Conservation (phyloP, 2,888 invertebrate genomes). For the Volucella zonaria region DNA sequence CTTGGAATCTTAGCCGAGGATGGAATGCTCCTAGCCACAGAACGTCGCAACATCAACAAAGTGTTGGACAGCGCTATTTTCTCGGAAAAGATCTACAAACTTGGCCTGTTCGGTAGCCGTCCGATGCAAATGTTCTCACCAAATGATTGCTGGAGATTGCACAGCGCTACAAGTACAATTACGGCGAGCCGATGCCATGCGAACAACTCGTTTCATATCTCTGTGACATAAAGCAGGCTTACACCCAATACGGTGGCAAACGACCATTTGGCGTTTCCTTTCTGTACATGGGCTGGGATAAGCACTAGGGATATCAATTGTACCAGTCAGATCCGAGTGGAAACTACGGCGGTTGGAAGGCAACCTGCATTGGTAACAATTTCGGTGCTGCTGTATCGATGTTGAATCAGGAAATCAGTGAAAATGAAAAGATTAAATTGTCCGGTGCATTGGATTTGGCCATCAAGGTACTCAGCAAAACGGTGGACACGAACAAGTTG, state of each 20-base stretch:
- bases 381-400: slow-evolving; percentile 98
- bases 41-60: slow-evolving; percentile 98
- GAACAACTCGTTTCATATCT: slow-evolving; percentile 98
- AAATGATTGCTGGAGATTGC: slow-evolving; percentile 96
- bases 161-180: slow-evolving; percentile 95
- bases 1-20: slow-evolving; percentile 96
- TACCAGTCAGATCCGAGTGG: slow-evolving; percentile 99
- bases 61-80: slow-evolving; percentile 97
- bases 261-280: slow-evolving; percentile 99
- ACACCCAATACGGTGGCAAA: slow-evolving; percentile 99
- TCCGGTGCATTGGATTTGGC: slow-evolving; percentile 95
- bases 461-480: slow-evolving; percentile 97
- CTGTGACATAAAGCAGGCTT: slow-evolving; percentile 99
- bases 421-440: slow-evolving; percentile 91
- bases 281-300: slow-evolving; percentile 99
- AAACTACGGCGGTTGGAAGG: slow-evolving; percentile 99
- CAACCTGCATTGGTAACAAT: slow-evolving; percentile 99
- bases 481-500: slow-evolving; percentile 98
- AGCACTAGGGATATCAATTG: slow-evolving; percentile 99
- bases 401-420: slow-evolving; percentile 98
- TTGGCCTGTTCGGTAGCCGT: slow-evolving; percentile 98
- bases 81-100: slow-evolving; percentile 99
- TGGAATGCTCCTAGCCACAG: slow-evolving; percentile 98
- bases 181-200: slow-evolving; percentile 98
- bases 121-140: slow-evolving; percentile 99